A percentile compares a stretch with the other conserved stretches of the same genome.
phyloP scores from a whole-genome alignment of 1,140 invertebrate genomes.

The Lordiphosa collinella region DNA sequence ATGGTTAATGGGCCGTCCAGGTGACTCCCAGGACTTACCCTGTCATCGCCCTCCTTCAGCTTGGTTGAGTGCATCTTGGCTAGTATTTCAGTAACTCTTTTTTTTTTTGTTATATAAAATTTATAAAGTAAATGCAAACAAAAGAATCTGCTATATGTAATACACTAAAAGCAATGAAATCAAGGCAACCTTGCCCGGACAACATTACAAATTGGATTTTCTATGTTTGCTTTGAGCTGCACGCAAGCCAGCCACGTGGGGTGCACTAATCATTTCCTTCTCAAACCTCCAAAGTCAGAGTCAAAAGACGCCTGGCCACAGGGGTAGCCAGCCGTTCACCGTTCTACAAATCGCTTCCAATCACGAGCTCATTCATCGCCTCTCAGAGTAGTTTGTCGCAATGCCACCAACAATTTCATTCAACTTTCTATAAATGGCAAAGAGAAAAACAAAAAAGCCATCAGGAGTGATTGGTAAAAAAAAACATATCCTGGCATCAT shows the following conservation, averaged over 20 bases:
- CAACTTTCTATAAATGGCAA: constrained; percentile 70
- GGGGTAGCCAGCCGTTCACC: constrained; percentile 21
- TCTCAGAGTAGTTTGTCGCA: constrained; percentile 55
- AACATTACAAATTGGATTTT: constrained; percentile 61
- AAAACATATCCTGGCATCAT: constrained; percentile 70
- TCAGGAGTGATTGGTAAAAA: constrained; percentile 27
- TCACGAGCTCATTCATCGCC: constrained; percentile 67
- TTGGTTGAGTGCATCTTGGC: constrained; percentile 57
- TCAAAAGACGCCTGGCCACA: constrained; percentile 1
- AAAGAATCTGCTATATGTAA: constrained; percentile 21
- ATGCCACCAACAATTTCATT: constrained; percentile 73
- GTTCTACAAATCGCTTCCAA: constrained; percentile 55
- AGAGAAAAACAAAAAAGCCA: constrained; percentile 19
- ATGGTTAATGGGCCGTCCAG: constrained; percentile 19
- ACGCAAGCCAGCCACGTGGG: constrained; percentile 21
- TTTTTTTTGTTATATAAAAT: constrained; percentile 20
- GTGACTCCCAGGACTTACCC: constrained; percentile 35
- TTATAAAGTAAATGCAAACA: constrained; percentile 12
- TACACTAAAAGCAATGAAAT: constrained; percentile 41
- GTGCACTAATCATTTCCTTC: constrained; percentile 68
- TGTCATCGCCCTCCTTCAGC: constrained; percentile 62
- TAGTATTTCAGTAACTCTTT: constrained; percentile 25
- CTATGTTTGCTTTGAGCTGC: constrained; percentile 44
- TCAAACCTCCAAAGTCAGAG: constrained; percentile 13
- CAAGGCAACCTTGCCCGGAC: constrained; percentile 25